Evolutionary conservation across 2,888 invertebrate genomes (phyloP), one percentile per base, ranked within the genome.

Genomic region (Cyclophora punctaria): DNA sequence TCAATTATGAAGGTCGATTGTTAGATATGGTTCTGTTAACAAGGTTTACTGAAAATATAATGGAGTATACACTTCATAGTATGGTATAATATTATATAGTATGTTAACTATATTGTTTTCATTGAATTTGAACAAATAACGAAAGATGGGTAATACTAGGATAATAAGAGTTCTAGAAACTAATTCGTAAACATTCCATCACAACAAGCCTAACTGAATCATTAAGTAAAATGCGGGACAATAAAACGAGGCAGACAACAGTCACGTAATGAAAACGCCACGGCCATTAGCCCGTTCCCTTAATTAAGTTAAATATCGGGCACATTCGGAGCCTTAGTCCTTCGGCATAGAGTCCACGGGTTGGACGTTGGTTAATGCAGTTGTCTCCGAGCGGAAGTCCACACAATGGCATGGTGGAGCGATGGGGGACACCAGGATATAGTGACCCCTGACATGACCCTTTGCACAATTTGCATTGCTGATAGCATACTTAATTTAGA

Each of bases 371-470:
- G 44, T 35, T 48, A 44, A 43, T 50, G 47, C 47, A 50, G 50
- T 51, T 48, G 58, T 52, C 45, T 47, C 45, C 48, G 51, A 41
- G 66, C 65, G 75, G 75, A 76, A 73, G 67, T 63, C 50, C 52
- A 63, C 44, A 69, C 75, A 70, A 71, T 66, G 62, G 62, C 47
- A 53, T 55, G 55, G 53, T 51, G 52, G 58, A 63, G 59, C 66
- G 67, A 70, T 68, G 64, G 65, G 65, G 64, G 63, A 62, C 59
- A 64, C 63, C 48, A 61, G 66, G 65, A 67, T 69, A 61, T 63
- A 56, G 62, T 66, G 58, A 65, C 62, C 66, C 67, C 52, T 72
- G 72, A 70, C 72, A 34, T 44, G 20, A 44, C 44, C 77, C 69
- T 57, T 48, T 37, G 49, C 42, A 59, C 37, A 37, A 37, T 60